Evolutionary conservation across 2,113 vertebrate genomes (phyloP).

Genomic region (Bubo blakistoni): DNA sequence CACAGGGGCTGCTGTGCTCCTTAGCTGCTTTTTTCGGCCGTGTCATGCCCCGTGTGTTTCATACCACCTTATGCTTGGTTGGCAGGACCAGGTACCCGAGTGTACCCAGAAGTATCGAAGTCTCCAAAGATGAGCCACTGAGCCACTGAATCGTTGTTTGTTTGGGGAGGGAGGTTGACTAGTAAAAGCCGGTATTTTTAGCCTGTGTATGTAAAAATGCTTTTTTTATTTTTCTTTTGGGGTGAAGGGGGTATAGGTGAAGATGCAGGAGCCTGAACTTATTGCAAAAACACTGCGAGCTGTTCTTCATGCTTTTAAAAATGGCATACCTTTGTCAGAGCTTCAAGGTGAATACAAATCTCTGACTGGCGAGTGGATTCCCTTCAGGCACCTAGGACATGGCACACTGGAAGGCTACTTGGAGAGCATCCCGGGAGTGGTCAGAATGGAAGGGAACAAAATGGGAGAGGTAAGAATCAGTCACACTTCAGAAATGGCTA

Average conservation of each 20-base stretch:
- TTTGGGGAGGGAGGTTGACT: neutral
- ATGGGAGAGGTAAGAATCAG: constrained; percentile 83
- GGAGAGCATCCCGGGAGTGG: constrained; percentile 82
- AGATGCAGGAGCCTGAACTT: constrained; percentile 83
- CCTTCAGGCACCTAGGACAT: constrained; percentile 80
- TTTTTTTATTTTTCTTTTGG: neutral
- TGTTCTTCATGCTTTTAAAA: constrained; percentile 87
- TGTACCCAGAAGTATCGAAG: neutral
- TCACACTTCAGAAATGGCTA: neutral
- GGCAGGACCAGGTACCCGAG: neutral
- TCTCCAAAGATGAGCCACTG: neutral
- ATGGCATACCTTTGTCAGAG: constrained; percentile 74
- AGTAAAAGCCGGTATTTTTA: neutral
- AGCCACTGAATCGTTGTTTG: neutral
- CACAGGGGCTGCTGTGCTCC: neutral
- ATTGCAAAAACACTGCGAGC: constrained; percentile 85
- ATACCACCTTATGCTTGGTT: neutral
- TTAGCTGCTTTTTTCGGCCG: neutral
- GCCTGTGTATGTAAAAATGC: neutral
- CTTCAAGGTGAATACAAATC: constrained; percentile 83
- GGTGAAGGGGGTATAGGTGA: neutral
- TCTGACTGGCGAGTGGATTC: constrained; percentile 87
- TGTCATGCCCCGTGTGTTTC: fast-evolving
- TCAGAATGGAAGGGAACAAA: constrained; percentile 75
- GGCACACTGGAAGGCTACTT: constrained; percentile 81